Conservation (phyloP, 2,888 invertebrate genomes). For the Pharmacophagus antenor region DNA sequence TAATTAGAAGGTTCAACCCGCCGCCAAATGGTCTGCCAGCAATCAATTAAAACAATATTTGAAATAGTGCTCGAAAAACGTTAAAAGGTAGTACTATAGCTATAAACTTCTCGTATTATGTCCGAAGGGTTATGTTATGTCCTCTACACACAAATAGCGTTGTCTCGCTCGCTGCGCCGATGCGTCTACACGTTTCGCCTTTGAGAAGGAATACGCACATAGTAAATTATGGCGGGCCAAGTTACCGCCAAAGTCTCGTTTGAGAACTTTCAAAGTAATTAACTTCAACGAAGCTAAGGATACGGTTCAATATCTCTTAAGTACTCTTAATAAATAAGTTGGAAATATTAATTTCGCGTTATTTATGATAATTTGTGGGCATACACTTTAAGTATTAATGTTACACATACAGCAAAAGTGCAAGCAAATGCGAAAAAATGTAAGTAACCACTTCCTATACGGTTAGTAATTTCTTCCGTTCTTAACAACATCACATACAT, state of each 20-base stretch:
- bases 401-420: conserved; percentile 16
- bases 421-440: not conserved
- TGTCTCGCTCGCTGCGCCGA: conserved; percentile 65
- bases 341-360: conserved; percentile 43
- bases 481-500: too few species aligned
- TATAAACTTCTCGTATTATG: conserved; percentile 72
- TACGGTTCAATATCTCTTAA: conserved; percentile 44
- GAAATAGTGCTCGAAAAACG: conserved; percentile 74
- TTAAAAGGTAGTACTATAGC: conserved; percentile 68
- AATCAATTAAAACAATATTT: conserved; percentile 81
- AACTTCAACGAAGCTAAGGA: conserved; percentile 73
- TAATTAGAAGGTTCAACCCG: conserved; percentile 61
- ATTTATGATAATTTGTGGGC: conserved; percentile 35
- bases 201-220: conserved; percentile 58
- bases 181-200: conserved; percentile 67
- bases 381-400: conserved; percentile 10
- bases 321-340: conserved; percentile 32
- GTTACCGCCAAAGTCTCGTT: conserved; percentile 78
- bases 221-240: conserved; percentile 67
- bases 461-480: too few species aligned
- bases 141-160: conserved; percentile 41
- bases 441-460: too few species aligned
- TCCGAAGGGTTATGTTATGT: conserved; percentile 41
- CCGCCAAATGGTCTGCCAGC: conserved; percentile 75
- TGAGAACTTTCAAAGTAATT: conserved; percentile 73